These are phyloP conservation scores for Atractosteus spatula DNA, from an alignment of 2,113 vertebrate genomes.

Conservation along the genomic window DNA sequence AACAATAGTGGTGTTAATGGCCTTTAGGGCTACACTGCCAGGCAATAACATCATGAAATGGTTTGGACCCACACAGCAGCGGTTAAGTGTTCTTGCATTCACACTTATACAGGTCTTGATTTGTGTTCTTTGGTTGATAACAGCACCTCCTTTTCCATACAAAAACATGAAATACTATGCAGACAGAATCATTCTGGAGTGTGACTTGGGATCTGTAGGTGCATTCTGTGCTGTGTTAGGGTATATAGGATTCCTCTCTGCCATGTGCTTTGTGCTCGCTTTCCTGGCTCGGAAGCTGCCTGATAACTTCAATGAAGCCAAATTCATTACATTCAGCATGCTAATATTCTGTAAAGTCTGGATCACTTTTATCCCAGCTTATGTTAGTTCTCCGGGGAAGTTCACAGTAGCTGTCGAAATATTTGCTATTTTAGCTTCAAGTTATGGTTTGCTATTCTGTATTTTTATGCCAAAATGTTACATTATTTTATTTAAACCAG, in stretches of 20 bases:
- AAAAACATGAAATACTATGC: slow-evolving; percentile 18
- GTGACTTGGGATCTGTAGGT: slow-evolving; percentile 19
- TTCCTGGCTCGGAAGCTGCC: slow-evolving; percentile 30
- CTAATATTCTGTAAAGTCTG: background rate
- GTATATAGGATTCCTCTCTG: slow-evolving; percentile 28
- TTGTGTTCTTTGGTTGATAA: slow-evolving; percentile 30
- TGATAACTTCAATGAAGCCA: background rate
- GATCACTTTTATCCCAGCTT: too few relatives aligned
- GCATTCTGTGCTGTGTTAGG: slow-evolving; percentile 26
- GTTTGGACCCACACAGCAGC: slow-evolving; percentile 41
- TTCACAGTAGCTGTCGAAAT: too few relatives aligned
- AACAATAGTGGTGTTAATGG: slow-evolving; percentile 44
- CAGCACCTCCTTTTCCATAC: slow-evolving; percentile 25
- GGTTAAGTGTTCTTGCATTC: slow-evolving; percentile 25
- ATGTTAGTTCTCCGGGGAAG: too few relatives aligned
- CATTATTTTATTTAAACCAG: too few relatives aligned
- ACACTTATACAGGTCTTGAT: slow-evolving; percentile 30
- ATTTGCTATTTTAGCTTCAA: background rate
- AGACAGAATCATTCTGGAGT: slow-evolving; percentile 22
- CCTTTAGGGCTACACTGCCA: slow-evolving; percentile 40
- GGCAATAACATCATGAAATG: slow-evolving; percentile 46
- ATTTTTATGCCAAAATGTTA: too few relatives aligned
- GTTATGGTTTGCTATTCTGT: too few relatives aligned
- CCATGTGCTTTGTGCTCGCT: slow-evolving; percentile 30
- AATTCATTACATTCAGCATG: too few relatives aligned